These are phyloP conservation scores for Synergus laeviventris DNA, from an alignment of 2,888 invertebrate species.

Conservation along the genomic window DNA sequence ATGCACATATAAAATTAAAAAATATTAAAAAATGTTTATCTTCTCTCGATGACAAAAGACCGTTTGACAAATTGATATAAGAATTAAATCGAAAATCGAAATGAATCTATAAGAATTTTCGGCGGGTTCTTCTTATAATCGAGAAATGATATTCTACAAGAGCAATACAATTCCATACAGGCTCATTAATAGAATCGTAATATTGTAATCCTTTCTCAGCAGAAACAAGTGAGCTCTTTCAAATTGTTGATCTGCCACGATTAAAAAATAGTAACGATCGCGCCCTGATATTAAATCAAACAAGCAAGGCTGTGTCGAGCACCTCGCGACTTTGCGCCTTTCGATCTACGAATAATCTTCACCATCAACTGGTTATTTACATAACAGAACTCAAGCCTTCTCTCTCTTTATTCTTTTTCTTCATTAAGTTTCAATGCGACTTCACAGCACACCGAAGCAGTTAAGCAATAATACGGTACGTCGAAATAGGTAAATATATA, in stretches of 20 bases:
- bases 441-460: conserved; percentile 48
- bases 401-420: conserved; percentile 48
- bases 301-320: conserved; percentile 53
- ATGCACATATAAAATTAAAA: conserved; percentile 74
- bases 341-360: conserved; percentile 46
- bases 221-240: conserved; percentile 21
- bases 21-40: conserved; percentile 70
- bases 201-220: conserved; percentile 22
- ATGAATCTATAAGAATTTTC: conserved; percentile 10
- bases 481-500: conserved; percentile 50
- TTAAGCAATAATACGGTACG: conserved; percentile 42
- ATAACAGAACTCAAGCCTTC: conserved; percentile 66
- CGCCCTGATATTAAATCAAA: conserved; percentile 19
- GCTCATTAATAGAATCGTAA: conserved; percentile 26
- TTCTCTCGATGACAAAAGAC: conserved; percentile 58
- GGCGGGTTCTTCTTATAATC: conserved; percentile 30
- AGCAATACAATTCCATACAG: conserved; percentile 36
- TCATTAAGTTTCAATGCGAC: conserved; percentile 49
- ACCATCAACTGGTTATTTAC: conserved; percentile 68
- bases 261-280: conserved; percentile 32
- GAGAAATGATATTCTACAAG: conserved; percentile 20
- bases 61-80: conserved; percentile 40
- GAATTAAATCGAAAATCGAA: conserved; percentile 33
- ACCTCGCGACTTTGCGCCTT: conserved; percentile 57
- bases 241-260: conserved; percentile 1